phyloP scores from a whole-genome alignment of 2,797 vertebrate genomes.

The Sorex maritimensis region DNA sequence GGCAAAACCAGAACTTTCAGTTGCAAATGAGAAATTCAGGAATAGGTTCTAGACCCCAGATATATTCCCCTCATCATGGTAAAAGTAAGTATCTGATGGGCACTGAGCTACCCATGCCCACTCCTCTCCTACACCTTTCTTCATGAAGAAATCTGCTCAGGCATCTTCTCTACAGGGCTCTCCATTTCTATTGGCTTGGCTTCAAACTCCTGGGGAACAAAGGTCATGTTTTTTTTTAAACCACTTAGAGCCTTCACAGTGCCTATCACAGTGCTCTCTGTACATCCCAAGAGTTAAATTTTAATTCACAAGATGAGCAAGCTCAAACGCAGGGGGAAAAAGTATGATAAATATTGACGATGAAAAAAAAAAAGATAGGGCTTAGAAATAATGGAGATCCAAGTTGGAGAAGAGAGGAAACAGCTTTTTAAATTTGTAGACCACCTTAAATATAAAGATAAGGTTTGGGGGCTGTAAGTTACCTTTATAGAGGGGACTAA shows the following conservation, averaged over 20 bases:
- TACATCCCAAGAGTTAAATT: neutral
- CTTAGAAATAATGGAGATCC: neutral
- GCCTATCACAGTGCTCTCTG: neutral
- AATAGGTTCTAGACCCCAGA: neutral
- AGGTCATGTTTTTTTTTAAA: neutral
- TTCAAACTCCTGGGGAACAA: neutral
- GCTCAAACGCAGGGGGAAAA: neutral
- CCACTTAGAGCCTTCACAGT: neutral
- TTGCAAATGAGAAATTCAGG: neutral
- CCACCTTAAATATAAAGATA: neutral
- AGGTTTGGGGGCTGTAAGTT: neutral
- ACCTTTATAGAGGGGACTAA: slow-evolving; percentile 11
- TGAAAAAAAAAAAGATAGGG: neutral
- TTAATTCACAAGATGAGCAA: neutral
- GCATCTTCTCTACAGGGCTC: neutral
- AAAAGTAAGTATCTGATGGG: neutral
- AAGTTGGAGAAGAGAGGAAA: neutral
- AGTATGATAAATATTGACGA: neutral
- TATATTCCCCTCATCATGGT: neutral
- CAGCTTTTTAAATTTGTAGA: neutral
- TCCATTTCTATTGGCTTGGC: neutral
- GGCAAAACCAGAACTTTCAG: neutral
- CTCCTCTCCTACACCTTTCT: neutral
- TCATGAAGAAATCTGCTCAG: neutral
- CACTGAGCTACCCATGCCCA: no score